A percentile compares a stretch with the other conserved stretches of the same genome.
These are phyloP conservation scores for Tetramorium bicarinatum DNA, from an alignment of 2,888 invertebrate species.

Conservation along the genomic window DNA sequence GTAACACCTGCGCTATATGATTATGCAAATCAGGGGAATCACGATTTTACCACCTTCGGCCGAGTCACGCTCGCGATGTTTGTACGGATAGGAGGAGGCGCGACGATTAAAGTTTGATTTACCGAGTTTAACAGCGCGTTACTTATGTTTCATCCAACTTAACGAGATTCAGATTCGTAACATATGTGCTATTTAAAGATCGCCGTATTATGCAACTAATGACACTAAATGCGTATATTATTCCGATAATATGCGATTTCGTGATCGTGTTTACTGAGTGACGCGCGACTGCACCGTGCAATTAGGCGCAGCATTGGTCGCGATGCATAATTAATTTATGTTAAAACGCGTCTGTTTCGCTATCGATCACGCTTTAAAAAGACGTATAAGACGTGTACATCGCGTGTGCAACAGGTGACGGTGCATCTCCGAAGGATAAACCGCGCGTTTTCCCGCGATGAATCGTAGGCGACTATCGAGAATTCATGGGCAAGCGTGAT, in stretches of 20 bases:
- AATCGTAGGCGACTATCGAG: not conserved
- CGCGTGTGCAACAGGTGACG: slow-evolving; percentile 73
- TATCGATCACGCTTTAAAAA: slow-evolving; percentile 67
- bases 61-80: slow-evolving; percentile 58
- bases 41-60: slow-evolving; percentile 51
- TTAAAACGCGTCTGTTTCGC: slow-evolving; percentile 74
- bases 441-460: slow-evolving; percentile 25
- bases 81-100: slow-evolving; percentile 49
- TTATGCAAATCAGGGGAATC: slow-evolving; percentile 54
- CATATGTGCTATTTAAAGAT: not conserved
- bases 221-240: not conserved
- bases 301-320: slow-evolving; percentile 76
- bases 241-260: slow-evolving; percentile 36
- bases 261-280: slow-evolving; percentile 63
- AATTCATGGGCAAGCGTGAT: not conserved
- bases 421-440: slow-evolving; percentile 62
- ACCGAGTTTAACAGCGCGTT: slow-evolving; percentile 1
- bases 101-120: slow-evolving; percentile 45
- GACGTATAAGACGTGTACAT: slow-evolving; percentile 38
- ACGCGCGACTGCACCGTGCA: slow-evolving; percentile 58
- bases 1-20: slow-evolving; percentile 41
- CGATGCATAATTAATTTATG: slow-evolving; percentile 84
- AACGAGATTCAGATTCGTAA: slow-evolving; percentile 36
- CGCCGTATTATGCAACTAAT: not conserved
- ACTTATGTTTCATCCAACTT: slow-evolving; percentile 34